Conservation (phyloP, 2,797 vertebrate genomes). For the Phrynocephalus vlangalii region DNA sequence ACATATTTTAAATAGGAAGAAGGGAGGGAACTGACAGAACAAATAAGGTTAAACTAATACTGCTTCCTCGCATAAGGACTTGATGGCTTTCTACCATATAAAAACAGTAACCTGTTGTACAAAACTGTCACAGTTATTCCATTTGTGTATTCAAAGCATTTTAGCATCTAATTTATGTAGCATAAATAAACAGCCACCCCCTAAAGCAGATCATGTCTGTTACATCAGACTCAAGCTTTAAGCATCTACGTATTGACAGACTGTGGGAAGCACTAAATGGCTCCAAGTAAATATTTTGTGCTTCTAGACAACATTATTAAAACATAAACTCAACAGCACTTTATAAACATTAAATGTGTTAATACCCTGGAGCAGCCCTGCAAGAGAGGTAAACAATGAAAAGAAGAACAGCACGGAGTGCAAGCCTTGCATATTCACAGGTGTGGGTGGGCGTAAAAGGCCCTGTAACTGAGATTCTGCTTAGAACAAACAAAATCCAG, state of each 20-base stretch:
- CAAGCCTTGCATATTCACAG: background rate
- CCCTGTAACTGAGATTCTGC: background rate
- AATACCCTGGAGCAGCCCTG: constrained; percentile 48
- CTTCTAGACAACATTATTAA: constrained; percentile 31
- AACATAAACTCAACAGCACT: constrained; percentile 16
- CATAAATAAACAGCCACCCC: constrained; percentile 61
- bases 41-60: constrained; percentile 60
- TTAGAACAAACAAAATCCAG: background rate
- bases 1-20: background rate
- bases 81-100: constrained; percentile 49
- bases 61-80: constrained; percentile 53
- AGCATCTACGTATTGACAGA: constrained; percentile 51
- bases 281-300: constrained; percentile 51
- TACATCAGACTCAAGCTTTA: constrained; percentile 46
- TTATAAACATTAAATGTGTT: constrained; percentile 56
- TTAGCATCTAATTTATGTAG: constrained; percentile 61
- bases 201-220: constrained; percentile 54
- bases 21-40: constrained; percentile 38
- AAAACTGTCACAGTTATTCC: constrained; percentile 3
- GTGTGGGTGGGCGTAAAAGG: no score
- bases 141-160: constrained; percentile 33
- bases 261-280: constrained; percentile 26
- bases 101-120: constrained; percentile 31
- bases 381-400: constrained; percentile 19
- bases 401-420: background rate